Evolutionary conservation across 2,888 invertebrate genomes (phyloP).

Genomic region (Piscicola geometra): DNA sequence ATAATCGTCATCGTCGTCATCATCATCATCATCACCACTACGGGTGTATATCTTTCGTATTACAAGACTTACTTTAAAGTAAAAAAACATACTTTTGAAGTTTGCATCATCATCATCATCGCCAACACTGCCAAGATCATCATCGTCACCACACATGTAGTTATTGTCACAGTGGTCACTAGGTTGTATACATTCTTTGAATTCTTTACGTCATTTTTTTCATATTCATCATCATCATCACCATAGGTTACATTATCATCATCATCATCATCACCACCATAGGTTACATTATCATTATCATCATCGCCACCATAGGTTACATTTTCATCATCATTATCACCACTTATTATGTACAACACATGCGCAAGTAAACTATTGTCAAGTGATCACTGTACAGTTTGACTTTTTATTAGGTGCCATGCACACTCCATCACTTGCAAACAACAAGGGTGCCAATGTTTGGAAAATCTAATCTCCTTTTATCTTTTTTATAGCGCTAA

Average conservation of each 20-base stretch:
- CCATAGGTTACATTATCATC: background rate
- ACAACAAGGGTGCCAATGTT: too few species aligned
- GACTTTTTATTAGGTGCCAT: too few species aligned
- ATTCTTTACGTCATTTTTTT: background rate
- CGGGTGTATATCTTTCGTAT: too few species aligned
- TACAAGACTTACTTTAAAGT: too few species aligned
- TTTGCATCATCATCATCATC: slow-evolving; percentile 32
- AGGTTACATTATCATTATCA: background rate
- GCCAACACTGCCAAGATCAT: too few species aligned
- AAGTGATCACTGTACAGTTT: too few species aligned
- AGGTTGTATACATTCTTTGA: too few species aligned
- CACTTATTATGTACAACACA: slow-evolving; percentile 1
- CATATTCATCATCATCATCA: background rate
- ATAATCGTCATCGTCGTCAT: slow-evolving; percentile 23
- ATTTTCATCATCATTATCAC: background rate
- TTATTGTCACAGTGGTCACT: background rate
- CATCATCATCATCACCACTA: slow-evolving; percentile 11
- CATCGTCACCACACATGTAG: slow-evolving; percentile 12
- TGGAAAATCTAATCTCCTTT: too few species aligned
- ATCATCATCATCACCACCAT: slow-evolving; percentile 1
- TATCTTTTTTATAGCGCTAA: too few species aligned
- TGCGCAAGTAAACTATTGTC: slow-evolving; percentile 7
- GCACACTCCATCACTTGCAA: too few species aligned
- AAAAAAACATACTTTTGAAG: too few species aligned
- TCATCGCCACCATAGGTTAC: background rate